Base-by-base conservation (phyloP, 2,113 vertebrate species). In the Phocoena phocoena region DNA sequence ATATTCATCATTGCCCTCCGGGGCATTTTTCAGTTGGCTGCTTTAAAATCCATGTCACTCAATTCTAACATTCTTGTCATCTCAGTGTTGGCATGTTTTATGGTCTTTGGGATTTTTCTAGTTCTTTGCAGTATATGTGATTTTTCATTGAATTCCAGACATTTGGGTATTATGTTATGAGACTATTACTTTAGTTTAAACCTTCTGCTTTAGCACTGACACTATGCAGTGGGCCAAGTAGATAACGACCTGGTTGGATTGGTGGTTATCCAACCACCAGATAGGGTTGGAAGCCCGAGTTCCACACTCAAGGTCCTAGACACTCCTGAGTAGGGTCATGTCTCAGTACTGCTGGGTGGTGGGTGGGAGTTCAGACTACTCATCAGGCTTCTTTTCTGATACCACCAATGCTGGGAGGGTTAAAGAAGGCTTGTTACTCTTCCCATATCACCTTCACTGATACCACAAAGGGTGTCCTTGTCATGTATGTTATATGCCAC, bases 391-490 rank as follows among this genome's bases (percentile, higher is more conserved):
- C 21, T 50, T 6, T 31, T 58, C 5, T 68, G 18, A 77, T 11
- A 20, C 4, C 41, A 47, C 12, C 23, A 4, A 20, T 6, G 4
- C 36, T 85, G 26, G 3, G 5, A 92, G 23, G 3, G 11, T 9
- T 65, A 36, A 28, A 21, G 5, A 25, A 71, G 38, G 1, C 8
- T 71, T 85, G 13, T 53, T 87, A 12, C 36, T 79, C 0, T 63
- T 68, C 3, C 5, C 25, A 4, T 11, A 18, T 4, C 11, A 50
- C 6, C 23, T 86, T 90, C 20, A 23, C 8, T 9, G 36, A 44
- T 17, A 62, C 15, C 0, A 0, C 26, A 74, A 25, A 63, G 23
- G 28, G 1, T 6, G 3, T 4, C 8, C 11, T 81, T 76, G 11
- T 25, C 62, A 36, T 41, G 14, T 26, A 38, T 23, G 12, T 63